phyloP scores from a whole-genome alignment of 1,140 invertebrate genomes.

The Acyrthosiphon pisum region DNA sequence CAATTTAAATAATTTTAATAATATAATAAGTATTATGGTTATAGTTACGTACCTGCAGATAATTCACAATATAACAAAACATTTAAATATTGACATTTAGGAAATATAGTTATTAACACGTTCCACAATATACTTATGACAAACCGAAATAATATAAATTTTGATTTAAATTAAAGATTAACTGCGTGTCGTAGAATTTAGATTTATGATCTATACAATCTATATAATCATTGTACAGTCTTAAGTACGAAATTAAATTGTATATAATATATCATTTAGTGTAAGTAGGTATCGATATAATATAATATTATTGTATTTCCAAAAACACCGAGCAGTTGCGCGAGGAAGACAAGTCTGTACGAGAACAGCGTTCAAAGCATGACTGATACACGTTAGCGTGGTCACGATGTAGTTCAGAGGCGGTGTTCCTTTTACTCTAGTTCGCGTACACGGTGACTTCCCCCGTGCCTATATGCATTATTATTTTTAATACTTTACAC shows the following conservation, averaged over 20 bases:
- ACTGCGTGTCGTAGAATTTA: neutral
- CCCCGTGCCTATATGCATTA: neutral
- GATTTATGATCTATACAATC: neutral
- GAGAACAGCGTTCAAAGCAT: slow-evolving; percentile 17
- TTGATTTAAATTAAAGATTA: neutral
- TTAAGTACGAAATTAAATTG: neutral
- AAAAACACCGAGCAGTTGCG: neutral
- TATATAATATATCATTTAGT: neutral
- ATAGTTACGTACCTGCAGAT: neutral
- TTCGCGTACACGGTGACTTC: slow-evolving; percentile 23
- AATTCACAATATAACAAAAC: neutral
- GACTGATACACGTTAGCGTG: slow-evolving; percentile 38
- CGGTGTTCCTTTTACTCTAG: slow-evolving; percentile 46
- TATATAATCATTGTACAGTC: neutral
- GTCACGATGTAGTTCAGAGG: slow-evolving; percentile 17
- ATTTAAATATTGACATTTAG: slow-evolving; percentile 25
- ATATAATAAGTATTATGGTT: neutral
- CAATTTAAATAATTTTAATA: neutral
- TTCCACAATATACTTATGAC: neutral
- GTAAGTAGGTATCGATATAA: neutral
- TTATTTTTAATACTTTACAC: neutral
- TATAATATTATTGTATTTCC: neutral
- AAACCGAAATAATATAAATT: neutral
- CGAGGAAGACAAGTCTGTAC: neutral
- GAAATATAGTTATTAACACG: neutral